phyloP scores from a whole-genome alignment of 2,797 vertebrate genomes.

The Micromesistius poutassou region DNA sequence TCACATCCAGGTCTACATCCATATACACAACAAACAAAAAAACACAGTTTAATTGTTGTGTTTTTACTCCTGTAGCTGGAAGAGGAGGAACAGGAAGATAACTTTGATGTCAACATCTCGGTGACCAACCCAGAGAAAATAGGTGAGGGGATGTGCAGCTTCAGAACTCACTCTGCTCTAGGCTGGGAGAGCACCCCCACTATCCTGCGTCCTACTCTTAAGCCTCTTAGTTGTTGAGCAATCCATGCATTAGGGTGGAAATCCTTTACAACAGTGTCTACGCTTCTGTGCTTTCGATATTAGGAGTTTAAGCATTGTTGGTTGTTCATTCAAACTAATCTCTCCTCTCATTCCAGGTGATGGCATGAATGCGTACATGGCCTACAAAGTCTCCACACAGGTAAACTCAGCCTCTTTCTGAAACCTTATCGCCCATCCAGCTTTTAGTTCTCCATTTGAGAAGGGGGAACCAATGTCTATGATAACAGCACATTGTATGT shows the following conservation, averaged over 20 bases:
- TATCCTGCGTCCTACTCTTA: too few species aligned
- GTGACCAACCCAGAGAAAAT: conserved; percentile 97
- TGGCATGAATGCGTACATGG: conserved; percentile 98
- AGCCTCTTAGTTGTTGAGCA: neutral
- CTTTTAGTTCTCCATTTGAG: neutral
- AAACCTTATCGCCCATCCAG: conserved; percentile 1
- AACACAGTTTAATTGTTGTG: neutral
- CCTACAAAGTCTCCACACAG: conserved; percentile 95
- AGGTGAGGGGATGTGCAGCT: conserved; percentile 71
- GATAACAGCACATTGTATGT: neutral
- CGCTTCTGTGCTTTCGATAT: neutral
- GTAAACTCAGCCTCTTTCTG: conserved; percentile 60
- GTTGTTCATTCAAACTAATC: neutral
- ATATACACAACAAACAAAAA: too few species aligned
- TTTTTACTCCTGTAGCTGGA: conserved; percentile 72
- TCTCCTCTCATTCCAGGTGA: conserved; percentile 75
- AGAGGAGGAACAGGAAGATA: conserved; percentile 89
- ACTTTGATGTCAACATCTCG: conserved; percentile 85
- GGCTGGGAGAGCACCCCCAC: neutral
- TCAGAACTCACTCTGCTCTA: neutral
- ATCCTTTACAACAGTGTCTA: neutral
- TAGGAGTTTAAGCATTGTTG: neutral
- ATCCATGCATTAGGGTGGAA: neutral
- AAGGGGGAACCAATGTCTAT: neutral
- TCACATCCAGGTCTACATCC: too few species aligned